Evolutionary conservation across 2,113 vertebrate genomes (phyloP), one percentile per base, ranked within the genome.

Genomic region (Pseudorasbora parva): DNA sequence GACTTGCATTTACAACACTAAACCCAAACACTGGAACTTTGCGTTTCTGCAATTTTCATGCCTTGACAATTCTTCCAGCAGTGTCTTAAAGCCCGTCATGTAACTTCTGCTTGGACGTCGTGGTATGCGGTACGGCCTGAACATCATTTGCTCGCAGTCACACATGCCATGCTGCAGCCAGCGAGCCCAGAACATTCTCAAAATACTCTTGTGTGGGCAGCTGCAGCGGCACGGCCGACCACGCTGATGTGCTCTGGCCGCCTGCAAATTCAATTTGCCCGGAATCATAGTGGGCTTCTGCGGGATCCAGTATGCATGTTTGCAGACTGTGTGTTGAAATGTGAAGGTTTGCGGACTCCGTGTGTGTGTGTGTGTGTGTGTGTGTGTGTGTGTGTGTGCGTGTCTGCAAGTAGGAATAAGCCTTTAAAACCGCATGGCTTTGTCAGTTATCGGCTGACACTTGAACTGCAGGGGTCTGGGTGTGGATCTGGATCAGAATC

Each of bases 201-300:
- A 87, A 80, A 87, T 85, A 85, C 78, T 25, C 88, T 25, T 4
- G 5, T 87, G 76, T 86, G 88, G 77, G 84, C 25, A 69, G 76
- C 69, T 77, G 59, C 41, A 33, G 81, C 1, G 71, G 56, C 37
- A n/a, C 47, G 25, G 27, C 49, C 5, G 5, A 8, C 8, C 15
- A 19, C n/a, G n/a, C 82, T 37, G 27, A 45, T 33, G 54, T 33
- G 27, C 8, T 6, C 73, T 21, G 49, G 47, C 5, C 10, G 27
- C 73, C 49, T 75, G 25, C 73, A 75, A 8, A 19, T 7, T 19
- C 6, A 54, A 7, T 54, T 19, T 19, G 51, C 51, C 51, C 2
- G 6, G 19, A 54, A 11, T 33, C 78, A 30, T 45, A 79, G 12
- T 11, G 12, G 27, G 47, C 15, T 74, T 74, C 14, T 51, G 43